Base-by-base conservation (phyloP, 2,888 invertebrate species). In the Crematogaster levior region DNA sequence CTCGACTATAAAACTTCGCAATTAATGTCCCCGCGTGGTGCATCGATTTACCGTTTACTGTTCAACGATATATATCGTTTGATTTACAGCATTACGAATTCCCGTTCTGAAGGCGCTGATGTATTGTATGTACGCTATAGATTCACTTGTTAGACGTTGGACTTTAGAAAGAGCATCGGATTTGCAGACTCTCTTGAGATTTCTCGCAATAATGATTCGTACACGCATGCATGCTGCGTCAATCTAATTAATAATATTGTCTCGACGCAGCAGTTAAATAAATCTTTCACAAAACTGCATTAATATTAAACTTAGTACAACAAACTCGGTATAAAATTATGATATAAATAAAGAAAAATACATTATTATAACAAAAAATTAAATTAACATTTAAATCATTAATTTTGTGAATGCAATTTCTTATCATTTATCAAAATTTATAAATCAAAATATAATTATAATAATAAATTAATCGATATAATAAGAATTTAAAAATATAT, bases 211-310 rank as follows among this genome's bases (percentile, higher is more conserved):
- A 89, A 87, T 89, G 91, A 91, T 80, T 89, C 90, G 86, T 74
- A 84, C 84, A 84, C 79, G 85, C 80, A 77, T 65, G 65, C 79
- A 81, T 72, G 86, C 85, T 85, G 84, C 89, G 85, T 89, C 87
- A 87, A 83, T 82, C 86, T 90, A 90, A 91, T 91, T 90, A 91
- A 89, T 84, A 85, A 89, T 90, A 89, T 88, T 81, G 85, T 83
- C 75, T 84, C 83, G 74, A 24, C 73, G 82, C 82, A 73, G 82
- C 84, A 83, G 87, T 86, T 85, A 85, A 60, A 61, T 74, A 6
- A 7, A 58, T 61, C 12, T 63, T 63, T 48, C n/a, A 48, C 0
- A 21, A 74, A n/a, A 24, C 15, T n/a, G n/a, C 15, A n/a, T 56
- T 30, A 73, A 73, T 21, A 27, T 34, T 48, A 6, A 46, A n/a